Conservation (phyloP, 2,797 vertebrate genomes). For the Avahi laniger region DNA sequence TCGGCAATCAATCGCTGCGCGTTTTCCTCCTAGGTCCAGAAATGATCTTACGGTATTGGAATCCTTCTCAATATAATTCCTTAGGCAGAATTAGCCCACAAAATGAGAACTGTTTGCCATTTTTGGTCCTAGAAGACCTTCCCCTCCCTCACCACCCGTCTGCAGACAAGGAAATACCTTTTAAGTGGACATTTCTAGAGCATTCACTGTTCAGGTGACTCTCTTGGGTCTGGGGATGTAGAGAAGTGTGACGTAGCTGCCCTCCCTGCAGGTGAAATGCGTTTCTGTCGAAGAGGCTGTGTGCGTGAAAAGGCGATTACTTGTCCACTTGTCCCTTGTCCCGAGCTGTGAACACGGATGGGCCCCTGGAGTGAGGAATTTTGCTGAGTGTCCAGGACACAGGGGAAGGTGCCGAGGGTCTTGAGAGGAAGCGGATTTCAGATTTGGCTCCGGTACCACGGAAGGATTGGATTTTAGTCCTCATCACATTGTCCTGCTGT, state of each 20-base stretch:
- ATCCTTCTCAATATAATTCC: not conserved
- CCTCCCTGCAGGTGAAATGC: not conserved
- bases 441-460: not conserved
- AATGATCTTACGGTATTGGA: not conserved
- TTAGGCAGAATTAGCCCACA: not conserved
- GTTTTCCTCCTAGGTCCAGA: not conserved
- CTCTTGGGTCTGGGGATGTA: not conserved
- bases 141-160: not conserved
- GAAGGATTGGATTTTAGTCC: not conserved
- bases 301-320: not conserved
- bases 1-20: not conserved
- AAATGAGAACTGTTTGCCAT: not conserved
- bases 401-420: not conserved
- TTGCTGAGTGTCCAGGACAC: rapidly evolving
- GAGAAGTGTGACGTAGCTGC: not conserved
- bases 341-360: rapidly evolving
- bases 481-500: not conserved
- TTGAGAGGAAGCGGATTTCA: not conserved
- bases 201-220: not conserved
- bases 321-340: not conserved
- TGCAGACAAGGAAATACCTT: not conserved
- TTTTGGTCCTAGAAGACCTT: not conserved
- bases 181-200: not conserved
- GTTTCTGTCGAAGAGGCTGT: not conserved
- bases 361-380: not conserved